Conservation (phyloP, 2,888 invertebrate species). For the Agelastica alni region DNA sequence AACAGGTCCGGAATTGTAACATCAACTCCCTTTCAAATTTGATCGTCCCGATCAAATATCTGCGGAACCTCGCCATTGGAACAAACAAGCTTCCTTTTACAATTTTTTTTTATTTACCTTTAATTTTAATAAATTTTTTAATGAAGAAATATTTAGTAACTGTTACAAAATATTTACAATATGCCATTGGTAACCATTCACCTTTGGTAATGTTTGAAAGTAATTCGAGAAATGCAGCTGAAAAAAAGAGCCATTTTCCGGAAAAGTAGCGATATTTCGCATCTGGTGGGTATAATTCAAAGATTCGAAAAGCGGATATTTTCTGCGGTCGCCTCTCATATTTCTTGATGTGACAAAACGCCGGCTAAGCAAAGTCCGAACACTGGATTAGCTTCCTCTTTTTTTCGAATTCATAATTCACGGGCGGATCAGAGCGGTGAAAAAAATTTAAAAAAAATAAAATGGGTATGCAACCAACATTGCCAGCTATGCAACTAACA, state of each 20-base stretch:
- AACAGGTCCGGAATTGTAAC: no score
- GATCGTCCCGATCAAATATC: no score
- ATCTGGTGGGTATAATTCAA: conserved; percentile 54
- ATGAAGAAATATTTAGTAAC: no score
- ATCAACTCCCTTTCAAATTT: no score
- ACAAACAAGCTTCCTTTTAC: background rate
- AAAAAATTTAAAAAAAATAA: no score
- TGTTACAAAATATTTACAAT: no score
- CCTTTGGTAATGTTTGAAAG: background rate
- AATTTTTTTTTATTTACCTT: background rate
- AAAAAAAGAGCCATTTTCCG: conserved; percentile 23
- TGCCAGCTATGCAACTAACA: background rate
- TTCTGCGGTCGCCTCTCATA: conserved; percentile 52
- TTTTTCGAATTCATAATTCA: conserved; percentile 38
- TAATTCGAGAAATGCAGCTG: background rate
- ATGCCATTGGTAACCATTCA: no score
- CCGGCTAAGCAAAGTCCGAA: conserved; percentile 53
- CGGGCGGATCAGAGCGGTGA: background rate
- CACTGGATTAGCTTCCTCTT: conserved; percentile 48
- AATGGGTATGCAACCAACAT: no score
- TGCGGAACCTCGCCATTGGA: no score
- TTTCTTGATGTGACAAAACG: conserved; percentile 56
- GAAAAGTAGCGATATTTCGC: conserved; percentile 21
- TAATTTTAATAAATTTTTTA: no score
- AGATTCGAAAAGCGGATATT: conserved; percentile 52